Evolutionary conservation across 2,797 vertebrate species (phyloP).

Genomic region (Silurus aristotelis): DNA sequence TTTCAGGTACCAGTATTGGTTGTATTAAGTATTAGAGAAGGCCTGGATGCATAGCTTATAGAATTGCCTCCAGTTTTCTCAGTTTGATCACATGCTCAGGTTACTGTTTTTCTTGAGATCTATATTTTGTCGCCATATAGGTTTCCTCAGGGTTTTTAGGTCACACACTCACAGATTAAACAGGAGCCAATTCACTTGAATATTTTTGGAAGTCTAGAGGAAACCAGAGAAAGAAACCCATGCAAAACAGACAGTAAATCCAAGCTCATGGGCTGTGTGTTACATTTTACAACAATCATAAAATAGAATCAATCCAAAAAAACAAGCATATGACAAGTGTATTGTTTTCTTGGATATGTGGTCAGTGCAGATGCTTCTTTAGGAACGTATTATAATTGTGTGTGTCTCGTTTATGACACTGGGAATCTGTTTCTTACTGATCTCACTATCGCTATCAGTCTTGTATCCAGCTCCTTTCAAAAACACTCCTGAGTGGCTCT

Average conservation of each 20-base stretch:
- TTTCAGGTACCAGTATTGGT: neutral
- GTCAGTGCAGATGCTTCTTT: neutral
- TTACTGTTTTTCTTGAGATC: neutral
- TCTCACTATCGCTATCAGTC: neutral
- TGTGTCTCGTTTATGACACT: neutral
- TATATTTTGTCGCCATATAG: neutral
- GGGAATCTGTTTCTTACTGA: neutral
- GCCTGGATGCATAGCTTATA: neutral
- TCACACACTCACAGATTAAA: neutral
- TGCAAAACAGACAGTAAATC: neutral
- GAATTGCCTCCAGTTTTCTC: neutral
- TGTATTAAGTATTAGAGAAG: neutral
- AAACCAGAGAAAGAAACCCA: neutral
- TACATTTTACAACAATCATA: neutral
- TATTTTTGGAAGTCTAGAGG: neutral
- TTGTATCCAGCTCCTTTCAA: neutral
- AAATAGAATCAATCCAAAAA: neutral
- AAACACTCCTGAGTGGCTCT: slow-evolving; percentile 53
- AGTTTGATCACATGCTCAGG: neutral
- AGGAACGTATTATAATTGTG: neutral
- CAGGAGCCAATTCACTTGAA: neutral
- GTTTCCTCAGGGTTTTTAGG: neutral
- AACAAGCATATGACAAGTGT: neutral
- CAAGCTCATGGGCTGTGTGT: neutral
- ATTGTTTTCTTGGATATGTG: neutral